Conservation (phyloP, 2,797 vertebrate genomes). For the Simalia tracyae region DNA sequence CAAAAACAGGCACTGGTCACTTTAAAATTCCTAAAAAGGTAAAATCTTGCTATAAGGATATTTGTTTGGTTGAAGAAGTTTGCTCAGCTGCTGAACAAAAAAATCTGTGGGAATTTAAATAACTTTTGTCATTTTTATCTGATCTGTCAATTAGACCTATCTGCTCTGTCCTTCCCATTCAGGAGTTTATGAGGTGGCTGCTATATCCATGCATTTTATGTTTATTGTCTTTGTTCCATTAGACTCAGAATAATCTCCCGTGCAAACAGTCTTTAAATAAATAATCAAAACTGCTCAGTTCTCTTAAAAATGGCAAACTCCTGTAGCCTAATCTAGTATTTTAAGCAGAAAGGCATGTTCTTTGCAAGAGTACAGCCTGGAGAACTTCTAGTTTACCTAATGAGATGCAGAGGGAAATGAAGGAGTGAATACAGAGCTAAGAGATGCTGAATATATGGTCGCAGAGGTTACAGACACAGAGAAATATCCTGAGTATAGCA, state of each 20-base stretch:
- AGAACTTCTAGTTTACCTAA: not conserved
- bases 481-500: not conserved
- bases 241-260: not conserved
- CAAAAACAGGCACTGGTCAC: not conserved
- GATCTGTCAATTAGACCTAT: not conserved
- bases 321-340: not conserved
- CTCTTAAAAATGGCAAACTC: not conserved
- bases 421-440: not conserved
- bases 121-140: constrained; percentile 15
- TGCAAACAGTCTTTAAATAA: constrained; percentile 1
- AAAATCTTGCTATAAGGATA: constrained; percentile 8
- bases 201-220: not conserved
- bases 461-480: not conserved
- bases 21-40: constrained; percentile 21
- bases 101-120: constrained; percentile 30
- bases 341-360: not conserved
- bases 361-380: not conserved
- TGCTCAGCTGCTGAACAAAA: not conserved
- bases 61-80: constrained; percentile 34
- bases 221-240: not conserved
- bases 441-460: no score
- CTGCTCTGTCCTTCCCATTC: not conserved
- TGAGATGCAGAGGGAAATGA: not conserved
- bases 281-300: not conserved
- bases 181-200: not conserved